Conservation (phyloP, 2,113 vertebrate species). For the Laterallus jamaicensis region DNA sequence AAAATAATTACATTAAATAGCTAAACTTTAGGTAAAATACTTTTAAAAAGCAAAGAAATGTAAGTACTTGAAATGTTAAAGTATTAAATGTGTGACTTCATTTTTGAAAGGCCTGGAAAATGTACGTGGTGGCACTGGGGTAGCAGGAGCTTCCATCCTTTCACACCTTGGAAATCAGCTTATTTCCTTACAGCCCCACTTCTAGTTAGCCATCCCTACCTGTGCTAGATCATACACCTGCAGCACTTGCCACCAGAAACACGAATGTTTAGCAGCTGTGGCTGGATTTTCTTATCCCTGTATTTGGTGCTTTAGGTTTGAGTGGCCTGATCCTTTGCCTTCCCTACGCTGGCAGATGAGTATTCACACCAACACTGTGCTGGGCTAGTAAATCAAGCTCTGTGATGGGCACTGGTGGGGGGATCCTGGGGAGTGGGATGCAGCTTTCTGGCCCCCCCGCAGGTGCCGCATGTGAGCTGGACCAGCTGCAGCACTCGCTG, state of each 20-base stretch:
- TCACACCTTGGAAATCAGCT: neutral
- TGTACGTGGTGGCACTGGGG: accelerated
- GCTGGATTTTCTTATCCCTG: neutral
- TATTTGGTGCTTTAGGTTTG: neutral
- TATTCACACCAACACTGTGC: accelerated
- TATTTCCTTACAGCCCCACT: neutral
- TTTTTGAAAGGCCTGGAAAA: neutral
- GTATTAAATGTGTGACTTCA: neutral
- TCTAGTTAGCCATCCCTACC: neutral
- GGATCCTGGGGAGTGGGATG: neutral
- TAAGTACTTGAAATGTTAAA: neutral
- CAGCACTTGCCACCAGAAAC: neutral
- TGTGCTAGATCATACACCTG: neutral
- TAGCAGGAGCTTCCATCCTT: neutral
- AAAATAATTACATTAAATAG: neutral
- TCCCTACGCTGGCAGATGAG: accelerated
- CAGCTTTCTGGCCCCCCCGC: neutral
- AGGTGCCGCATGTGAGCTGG: accelerated
- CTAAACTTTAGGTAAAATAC: neutral
- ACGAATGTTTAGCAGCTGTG: neutral
- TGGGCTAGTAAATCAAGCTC: neutral
- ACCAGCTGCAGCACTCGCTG: accelerated
- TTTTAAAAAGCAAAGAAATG: neutral
- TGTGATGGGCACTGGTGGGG: accelerated
- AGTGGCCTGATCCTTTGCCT: neutral